Base-by-base conservation (phyloP, 2,113 vertebrate species). In the Paracanthobrama guichenoti region DNA sequence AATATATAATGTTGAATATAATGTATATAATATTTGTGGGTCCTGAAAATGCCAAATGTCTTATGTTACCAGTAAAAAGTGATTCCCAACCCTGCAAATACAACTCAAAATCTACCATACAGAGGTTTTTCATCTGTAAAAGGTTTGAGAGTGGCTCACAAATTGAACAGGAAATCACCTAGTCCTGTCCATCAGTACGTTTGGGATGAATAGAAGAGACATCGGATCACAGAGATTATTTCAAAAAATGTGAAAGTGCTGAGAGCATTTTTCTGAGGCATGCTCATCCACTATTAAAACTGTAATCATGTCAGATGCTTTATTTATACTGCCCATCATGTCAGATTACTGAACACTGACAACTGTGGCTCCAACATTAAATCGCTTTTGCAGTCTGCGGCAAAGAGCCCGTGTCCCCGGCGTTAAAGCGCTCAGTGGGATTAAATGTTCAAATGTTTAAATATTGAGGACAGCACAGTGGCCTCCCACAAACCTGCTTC, bases 361-460 rank as follows among this genome's bases (percentile, higher is more conserved):
- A 35, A 81, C 42, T 87, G 74, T 82, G 44, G 81, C 28, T 82
- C 20, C 60, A 77, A 44, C 44, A n/a, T 72, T 35, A 79, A 50
- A 86, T 86, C 85, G 31, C 64, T 57, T 66, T 75, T 71, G 48
- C 62, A 46, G 48, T 50, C 22, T 16, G 69, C 57, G 4, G 57
- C 20, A 46, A 18, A 50, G 39, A 60, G 31, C 44, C 55, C 10
- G 50, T 86, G 84, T 86, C 84, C 62, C 60, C 35, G 16, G 42
- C 50, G 24, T 85, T 66, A 82, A 79, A 85, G 69, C 28, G 28
- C 86, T 73, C 50, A 53, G 14, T 12, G 22, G 66, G 81, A 73
- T 86, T 79, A 87, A 87, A 85, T 82, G 87, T 82, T 91, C 90
- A 91, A 89, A 91, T 89, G 44, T 86, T 92, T 89, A 91, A 92